Conservation (phyloP, 1,140 invertebrate genomes). For the Papilio polyxenes region DNA sequence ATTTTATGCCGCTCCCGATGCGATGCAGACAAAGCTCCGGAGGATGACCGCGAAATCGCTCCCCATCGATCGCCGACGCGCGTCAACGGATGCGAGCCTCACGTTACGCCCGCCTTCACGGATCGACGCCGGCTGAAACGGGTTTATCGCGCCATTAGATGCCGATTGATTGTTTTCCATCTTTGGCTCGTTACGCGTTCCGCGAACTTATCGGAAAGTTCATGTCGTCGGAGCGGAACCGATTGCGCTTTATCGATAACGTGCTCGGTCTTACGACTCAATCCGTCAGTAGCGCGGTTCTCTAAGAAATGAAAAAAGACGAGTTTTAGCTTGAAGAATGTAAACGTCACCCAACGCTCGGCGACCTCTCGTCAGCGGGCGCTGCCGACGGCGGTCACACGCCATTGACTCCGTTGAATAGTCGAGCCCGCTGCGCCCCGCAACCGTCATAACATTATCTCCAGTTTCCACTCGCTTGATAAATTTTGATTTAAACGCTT, state of each 20-base stretch:
- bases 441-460: slow-evolving; percentile 64
- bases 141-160: slow-evolving; percentile 63
- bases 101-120: slow-evolving; percentile 63
- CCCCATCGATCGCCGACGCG: slow-evolving; percentile 63
- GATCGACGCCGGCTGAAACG: slow-evolving; percentile 59
- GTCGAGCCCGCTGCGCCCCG: slow-evolving; percentile 56
- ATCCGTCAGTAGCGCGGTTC: slow-evolving; percentile 15
- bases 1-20: slow-evolving; percentile 70
- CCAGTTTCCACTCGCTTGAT: slow-evolving; percentile 62
- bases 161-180: slow-evolving; percentile 54
- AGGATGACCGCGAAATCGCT: slow-evolving; percentile 69
- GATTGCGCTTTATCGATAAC: slow-evolving; percentile 10
- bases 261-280: slow-evolving; percentile 11
- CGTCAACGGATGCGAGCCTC: slow-evolving; percentile 67
- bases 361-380: slow-evolving; percentile 57
- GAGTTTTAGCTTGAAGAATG: slow-evolving; percentile 61
- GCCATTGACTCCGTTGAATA: slow-evolving; percentile 73
- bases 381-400: slow-evolving; percentile 65
- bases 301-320: slow-evolving; percentile 55
- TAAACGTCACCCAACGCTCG: slow-evolving; percentile 66
- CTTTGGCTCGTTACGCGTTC: slow-evolving; percentile 39
- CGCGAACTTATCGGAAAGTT: slow-evolving; percentile 41
- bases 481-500: slow-evolving; percentile 58
- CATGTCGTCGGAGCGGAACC: slow-evolving; percentile 35
- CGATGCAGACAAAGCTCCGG: slow-evolving; percentile 57